These are phyloP conservation scores for Silurus asotus DNA, from an alignment of 2,113 vertebrate genomes.

Conservation along the genomic window DNA sequence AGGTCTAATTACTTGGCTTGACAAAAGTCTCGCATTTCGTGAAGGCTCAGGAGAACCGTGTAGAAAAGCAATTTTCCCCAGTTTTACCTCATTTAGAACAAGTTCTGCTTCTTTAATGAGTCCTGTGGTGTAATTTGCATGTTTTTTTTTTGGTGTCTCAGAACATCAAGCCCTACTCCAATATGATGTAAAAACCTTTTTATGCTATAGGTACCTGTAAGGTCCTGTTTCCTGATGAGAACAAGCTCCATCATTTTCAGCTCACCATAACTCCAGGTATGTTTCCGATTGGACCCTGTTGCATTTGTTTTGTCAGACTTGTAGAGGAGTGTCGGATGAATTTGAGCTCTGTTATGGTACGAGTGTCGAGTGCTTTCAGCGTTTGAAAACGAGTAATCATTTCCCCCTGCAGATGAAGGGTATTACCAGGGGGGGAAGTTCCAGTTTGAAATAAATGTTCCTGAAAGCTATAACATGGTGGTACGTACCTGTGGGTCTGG, in stretches of 20 bases:
- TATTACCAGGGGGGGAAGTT: conserved; percentile 98
- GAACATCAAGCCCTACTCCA: neutral
- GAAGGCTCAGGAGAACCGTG: neutral
- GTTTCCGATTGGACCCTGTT: neutral
- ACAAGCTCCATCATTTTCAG: conserved; percentile 84
- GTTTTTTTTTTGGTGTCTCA: neutral
- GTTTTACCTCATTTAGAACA: neutral
- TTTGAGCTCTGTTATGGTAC: neutral
- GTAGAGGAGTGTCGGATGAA: neutral
- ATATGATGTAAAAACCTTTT: neutral
- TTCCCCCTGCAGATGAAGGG: conserved; percentile 85
- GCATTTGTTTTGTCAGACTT: neutral
- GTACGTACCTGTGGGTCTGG: conserved; percentile 74
- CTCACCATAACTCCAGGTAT: conserved; percentile 83
- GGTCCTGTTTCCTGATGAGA: conserved; percentile 83
- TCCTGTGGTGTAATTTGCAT: neutral
- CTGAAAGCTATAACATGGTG: conserved; percentile 99
- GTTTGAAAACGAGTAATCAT: conserved; percentile 27
- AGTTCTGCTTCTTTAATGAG: neutral
- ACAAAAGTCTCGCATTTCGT: neutral
- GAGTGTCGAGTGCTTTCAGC: neutral
- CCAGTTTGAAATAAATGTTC: conserved; percentile 97
- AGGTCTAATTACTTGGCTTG: neutral
- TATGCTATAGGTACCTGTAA: conserved; percentile 79
- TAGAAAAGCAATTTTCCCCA: neutral